Evolutionary conservation across 2,113 vertebrate genomes (phyloP).

Genomic region (Melanerpes aurifrons): DNA sequence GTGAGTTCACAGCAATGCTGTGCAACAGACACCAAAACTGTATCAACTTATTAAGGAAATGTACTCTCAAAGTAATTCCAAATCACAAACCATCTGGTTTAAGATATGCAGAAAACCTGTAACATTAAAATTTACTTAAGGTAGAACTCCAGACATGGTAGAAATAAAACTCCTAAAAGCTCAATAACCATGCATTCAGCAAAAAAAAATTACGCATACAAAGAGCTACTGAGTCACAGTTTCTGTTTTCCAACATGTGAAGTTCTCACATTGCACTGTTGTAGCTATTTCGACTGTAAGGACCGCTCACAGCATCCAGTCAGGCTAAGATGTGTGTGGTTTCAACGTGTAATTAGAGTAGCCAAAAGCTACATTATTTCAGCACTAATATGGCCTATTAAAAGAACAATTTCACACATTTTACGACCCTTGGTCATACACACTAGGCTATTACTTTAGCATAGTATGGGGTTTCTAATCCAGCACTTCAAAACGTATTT

Average conservation of each 20-base stretch:
- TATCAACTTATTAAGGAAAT: neutral
- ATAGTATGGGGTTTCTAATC: rapidly evolving
- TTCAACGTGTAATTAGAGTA: neutral
- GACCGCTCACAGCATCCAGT: rapidly evolving
- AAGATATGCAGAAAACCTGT: neutral
- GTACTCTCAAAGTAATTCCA: neutral
- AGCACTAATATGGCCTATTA: rapidly evolving
- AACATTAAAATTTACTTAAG: neutral
- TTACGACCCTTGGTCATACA: neutral
- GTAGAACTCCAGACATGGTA: neutral
- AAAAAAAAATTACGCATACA: rapidly evolving
- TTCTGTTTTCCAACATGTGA: neutral
- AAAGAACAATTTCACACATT: neutral
- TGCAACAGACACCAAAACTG: neutral
- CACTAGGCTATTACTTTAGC: neutral
- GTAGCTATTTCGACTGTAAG: neutral
- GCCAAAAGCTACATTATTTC: neutral
- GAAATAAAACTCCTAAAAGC: neutral
- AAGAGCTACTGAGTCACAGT: neutral
- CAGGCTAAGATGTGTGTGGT: rapidly evolving
- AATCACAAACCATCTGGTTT: too few species aligned
- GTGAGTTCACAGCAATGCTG: neutral
- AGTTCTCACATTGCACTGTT: neutral
- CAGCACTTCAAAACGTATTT: neutral
- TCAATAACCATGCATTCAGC: neutral